Evolutionary conservation across 2,113 vertebrate genomes (phyloP).

Genomic region (Hyaena hyaena): DNA sequence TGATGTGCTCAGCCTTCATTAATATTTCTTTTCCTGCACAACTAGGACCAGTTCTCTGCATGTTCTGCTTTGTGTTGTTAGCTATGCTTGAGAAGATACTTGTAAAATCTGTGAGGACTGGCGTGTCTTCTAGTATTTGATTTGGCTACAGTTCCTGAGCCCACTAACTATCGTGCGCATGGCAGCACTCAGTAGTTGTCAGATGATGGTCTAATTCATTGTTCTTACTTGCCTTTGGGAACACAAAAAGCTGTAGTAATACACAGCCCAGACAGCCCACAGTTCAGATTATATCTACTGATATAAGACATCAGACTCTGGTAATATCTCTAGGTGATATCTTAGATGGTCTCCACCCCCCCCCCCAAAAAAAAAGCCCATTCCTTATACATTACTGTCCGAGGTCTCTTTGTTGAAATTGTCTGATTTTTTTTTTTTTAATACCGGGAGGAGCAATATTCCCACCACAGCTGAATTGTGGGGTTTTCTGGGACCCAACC

Average conservation of each 20-base stretch:
- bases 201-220: background rate
- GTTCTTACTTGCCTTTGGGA: background rate
- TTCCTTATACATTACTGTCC: background rate
- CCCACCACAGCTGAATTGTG: background rate
- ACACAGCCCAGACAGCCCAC: background rate
- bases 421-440: background rate
- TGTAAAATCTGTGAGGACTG: background rate
- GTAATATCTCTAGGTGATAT: background rate
- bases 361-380: background rate
- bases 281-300: background rate
- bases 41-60: background rate
- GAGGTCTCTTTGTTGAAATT: background rate
- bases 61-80: conserved; percentile 9
- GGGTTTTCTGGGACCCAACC: background rate
- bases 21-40: background rate
- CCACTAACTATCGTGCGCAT: background rate
- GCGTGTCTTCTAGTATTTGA: background rate
- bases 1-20: background rate
- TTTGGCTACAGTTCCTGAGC: background rate
- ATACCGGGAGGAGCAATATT: background rate
- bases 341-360: background rate
- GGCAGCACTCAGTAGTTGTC: background rate
- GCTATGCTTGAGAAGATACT: background rate
- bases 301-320: background rate
- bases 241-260: background rate